Evolutionary conservation across 2,797 vertebrate genomes (phyloP).

Genomic region (Chromis chromis): DNA sequence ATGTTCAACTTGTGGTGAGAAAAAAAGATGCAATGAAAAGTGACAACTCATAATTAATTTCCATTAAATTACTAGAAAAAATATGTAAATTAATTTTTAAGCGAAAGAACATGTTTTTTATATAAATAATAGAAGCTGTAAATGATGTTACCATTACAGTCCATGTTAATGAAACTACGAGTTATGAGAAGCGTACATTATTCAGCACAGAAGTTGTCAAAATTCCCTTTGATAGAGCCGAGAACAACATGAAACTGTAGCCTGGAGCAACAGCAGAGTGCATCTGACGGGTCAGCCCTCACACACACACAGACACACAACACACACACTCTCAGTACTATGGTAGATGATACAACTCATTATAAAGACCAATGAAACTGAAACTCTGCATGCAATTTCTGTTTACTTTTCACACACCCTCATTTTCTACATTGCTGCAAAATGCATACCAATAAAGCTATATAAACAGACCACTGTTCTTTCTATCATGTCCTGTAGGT

Average conservation of each 20-base stretch:
- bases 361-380: constrained; percentile 31
- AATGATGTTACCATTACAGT: constrained; percentile 18
- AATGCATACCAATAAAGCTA: constrained; percentile 2
- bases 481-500: background rate
- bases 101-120: background rate
- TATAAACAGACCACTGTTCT: background rate
- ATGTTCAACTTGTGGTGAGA: background rate
- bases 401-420: background rate
- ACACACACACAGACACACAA: background rate
- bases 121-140: constrained; percentile 32
- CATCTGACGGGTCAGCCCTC: constrained; percentile 31
- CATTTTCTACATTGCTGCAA: constrained; percentile 21
- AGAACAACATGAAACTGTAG: constrained; percentile 42
- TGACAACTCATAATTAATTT: background rate
- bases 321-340: background rate
- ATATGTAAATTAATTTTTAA: background rate
- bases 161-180: constrained; percentile 39
- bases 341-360: constrained; percentile 9
- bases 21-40: constrained; percentile 4
- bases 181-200: constrained; percentile 41
- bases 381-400: constrained; percentile 25
- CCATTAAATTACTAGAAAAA: background rate
- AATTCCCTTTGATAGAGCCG: constrained; percentile 44
- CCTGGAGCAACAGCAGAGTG: constrained; percentile 39
- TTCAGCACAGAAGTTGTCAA: constrained; percentile 39